These are phyloP conservation scores for Apus apus DNA, from an alignment of 2,113 vertebrate genomes.

Conservation along the genomic window DNA sequence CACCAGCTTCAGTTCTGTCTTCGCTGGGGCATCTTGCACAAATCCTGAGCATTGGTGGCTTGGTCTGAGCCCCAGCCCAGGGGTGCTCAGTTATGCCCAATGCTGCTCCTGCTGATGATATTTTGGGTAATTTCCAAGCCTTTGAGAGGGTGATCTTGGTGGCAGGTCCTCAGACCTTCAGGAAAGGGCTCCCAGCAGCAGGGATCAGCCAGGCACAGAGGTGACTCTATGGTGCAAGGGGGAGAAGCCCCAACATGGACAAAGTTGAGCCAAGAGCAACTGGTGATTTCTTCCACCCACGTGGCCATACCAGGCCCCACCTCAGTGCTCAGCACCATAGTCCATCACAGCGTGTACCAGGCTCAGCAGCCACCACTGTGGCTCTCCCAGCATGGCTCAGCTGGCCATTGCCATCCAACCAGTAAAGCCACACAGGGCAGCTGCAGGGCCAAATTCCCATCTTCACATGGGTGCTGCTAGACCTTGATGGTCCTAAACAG, in stretches of 20 bases:
- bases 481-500: neutral
- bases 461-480: neutral
- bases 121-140: neutral
- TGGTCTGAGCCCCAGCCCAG: neutral
- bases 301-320: neutral
- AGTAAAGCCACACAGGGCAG: neutral
- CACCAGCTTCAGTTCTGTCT: neutral
- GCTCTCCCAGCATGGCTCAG: neutral
- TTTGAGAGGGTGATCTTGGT: neutral
- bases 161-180: neutral
- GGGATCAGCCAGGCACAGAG: fast-evolving
- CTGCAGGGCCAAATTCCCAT: neutral
- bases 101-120: neutral
- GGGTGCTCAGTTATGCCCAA: neutral
- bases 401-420: neutral
- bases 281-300: neutral
- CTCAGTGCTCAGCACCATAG: neutral
- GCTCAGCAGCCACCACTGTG: fast-evolving
- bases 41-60: neutral
- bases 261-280: neutral
- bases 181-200: neutral
- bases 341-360: fast-evolving
- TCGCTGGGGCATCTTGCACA: fast-evolving
- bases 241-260: neutral
- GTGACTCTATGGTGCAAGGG: no score